These are phyloP conservation scores for Euproctis similis DNA, from an alignment of 2,888 invertebrate species.

Conservation along the genomic window DNA sequence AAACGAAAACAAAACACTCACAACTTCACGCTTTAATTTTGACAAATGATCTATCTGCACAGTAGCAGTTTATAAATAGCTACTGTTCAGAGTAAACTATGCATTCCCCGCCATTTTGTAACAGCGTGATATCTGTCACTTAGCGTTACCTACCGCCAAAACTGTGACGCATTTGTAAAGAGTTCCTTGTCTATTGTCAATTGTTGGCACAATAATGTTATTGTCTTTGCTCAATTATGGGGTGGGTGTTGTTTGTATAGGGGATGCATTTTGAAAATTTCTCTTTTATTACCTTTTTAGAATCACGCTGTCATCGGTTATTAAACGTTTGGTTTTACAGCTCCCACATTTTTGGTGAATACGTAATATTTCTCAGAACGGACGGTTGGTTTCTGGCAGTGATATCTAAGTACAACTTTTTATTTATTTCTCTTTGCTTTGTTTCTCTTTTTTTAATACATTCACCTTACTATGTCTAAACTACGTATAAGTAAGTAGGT, in stretches of 20 bases:
- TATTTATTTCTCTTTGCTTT: too few relatives aligned
- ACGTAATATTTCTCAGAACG: slow-evolving; percentile 39
- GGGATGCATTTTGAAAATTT: slow-evolving; percentile 50
- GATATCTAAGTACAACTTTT: too few relatives aligned
- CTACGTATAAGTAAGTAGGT: too few relatives aligned
- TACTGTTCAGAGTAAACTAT: slow-evolving; percentile 29
- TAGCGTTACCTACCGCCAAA: slow-evolving; percentile 63
- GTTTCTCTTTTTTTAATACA: too few relatives aligned
- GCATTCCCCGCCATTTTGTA: slow-evolving; percentile 39
- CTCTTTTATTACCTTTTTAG: slow-evolving; percentile 47
- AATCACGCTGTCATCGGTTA: slow-evolving; percentile 19
- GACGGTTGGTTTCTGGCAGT: slow-evolving; percentile 3
- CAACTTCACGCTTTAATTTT: slow-evolving; percentile 49
- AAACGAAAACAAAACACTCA: slow-evolving; percentile 11
- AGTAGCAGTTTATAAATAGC: slow-evolving; percentile 51
- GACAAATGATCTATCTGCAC: slow-evolving; percentile 42
- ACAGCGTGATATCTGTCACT: slow-evolving; percentile 53
- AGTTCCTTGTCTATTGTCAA: slow-evolving; percentile 35
- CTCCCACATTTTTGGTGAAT: slow-evolving; percentile 54
- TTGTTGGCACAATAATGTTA: slow-evolving; percentile 47
- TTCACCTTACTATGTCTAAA: too few relatives aligned
- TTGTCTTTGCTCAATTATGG: slow-evolving; percentile 72
- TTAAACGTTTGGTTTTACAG: slow-evolving; percentile 47
- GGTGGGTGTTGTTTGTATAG: slow-evolving; percentile 54
- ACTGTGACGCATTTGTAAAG: slow-evolving; percentile 30